Base-by-base conservation (phyloP, 2,797 vertebrate species). In the Pseudomugil gertrudae region DNA sequence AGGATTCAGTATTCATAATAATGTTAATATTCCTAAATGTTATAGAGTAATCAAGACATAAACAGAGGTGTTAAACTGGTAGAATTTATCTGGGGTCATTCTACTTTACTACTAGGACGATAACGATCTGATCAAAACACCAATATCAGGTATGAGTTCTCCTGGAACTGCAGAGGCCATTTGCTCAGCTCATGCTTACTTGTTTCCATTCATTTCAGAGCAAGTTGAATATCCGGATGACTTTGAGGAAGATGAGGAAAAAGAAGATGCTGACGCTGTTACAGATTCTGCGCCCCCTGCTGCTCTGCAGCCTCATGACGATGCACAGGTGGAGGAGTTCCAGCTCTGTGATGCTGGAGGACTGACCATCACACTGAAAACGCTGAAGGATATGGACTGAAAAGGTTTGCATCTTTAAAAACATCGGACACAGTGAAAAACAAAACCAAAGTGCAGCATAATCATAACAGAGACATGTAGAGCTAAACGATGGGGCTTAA, bases 201-300 rank as follows among this genome's bases (percentile, higher is more conserved):
- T 33, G 1, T 35, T 35, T 55, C 2, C 21, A 48, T 21, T 55
- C 4, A 23, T 63, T 30, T 10, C 84, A 80, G 88, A 43, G 40
- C 65, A 74, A n/a, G 48, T 30, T 0, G 92, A 95, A 21, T 95
- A 94, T 76, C 85, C 90, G 2, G 95, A 95, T 85, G 94, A 95
- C 79, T 95, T 95, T 61, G 94, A 95, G 81, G 93, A 94, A 73
- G 76, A 73, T 7, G 93, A 94, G 15, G 70, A 90, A 62, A 72
- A 63, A 3, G 93, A 94, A 23, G 90, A 92, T 3, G 83, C 85
- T 17, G 71, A 92, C 3, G 83, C 87, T 17, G 72, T 87, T 66
- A 65, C 69, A 33, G 72, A 79, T 54, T 84, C 75, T 13, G 83
- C 83, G 43, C 83, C 63, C 38, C 57, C 66, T 15, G 79, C 66